Conservation (phyloP, 2,113 vertebrate genomes). For the Microcebus lehilahytsara region DNA sequence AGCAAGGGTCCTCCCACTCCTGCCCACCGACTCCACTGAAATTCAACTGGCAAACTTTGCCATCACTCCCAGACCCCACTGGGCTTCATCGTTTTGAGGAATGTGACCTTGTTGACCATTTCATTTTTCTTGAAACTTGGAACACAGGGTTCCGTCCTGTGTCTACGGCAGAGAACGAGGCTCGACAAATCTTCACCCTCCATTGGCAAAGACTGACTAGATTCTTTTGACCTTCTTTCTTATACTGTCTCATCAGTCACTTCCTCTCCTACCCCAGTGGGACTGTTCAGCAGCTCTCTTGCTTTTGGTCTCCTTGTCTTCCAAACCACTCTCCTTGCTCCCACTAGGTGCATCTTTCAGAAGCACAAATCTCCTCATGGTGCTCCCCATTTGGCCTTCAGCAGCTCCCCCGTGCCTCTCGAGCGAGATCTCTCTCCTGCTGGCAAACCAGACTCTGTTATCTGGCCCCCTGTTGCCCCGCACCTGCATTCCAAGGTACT, state of each 20-base stretch:
- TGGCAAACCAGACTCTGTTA: background rate
- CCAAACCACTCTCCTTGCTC: background rate
- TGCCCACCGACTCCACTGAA: background rate
- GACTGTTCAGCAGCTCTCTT: background rate
- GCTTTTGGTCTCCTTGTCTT: background rate
- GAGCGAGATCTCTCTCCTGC: background rate
- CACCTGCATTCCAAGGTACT: background rate
- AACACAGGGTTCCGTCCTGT: background rate
- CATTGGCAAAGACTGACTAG: background rate
- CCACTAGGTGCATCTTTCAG: background rate
- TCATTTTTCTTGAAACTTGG: background rate
- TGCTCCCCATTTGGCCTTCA: background rate
- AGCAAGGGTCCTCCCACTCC: background rate
- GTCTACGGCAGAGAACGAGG: background rate
- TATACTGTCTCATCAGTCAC: background rate
- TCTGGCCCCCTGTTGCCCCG: background rate
- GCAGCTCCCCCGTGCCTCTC: background rate
- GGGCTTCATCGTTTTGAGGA: background rate
- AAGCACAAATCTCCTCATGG: background rate
- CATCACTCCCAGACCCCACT: background rate
- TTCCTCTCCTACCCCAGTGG: background rate
- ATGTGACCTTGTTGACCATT: background rate
- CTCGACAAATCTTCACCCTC: background rate
- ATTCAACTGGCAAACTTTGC: background rate
- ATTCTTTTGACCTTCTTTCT: background rate